Percentiles rank a stretch among this genome's conserved stretches.
These are phyloP conservation scores for Brachypalpus laphriformis DNA, from an alignment of 2,888 invertebrate species.

Conservation along the genomic window DNA sequence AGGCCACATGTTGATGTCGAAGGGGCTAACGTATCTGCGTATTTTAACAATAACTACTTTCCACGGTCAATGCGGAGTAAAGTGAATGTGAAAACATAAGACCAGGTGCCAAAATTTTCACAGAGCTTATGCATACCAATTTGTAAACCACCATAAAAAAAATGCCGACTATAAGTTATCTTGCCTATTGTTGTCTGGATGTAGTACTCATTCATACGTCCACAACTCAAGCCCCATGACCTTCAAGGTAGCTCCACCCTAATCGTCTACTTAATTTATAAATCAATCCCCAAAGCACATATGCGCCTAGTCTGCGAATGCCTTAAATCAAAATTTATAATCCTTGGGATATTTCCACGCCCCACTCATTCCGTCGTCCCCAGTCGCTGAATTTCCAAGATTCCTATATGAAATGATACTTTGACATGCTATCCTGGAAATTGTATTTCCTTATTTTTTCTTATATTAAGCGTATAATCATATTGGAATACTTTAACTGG, in stretches of 20 bases:
- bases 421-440: slow-evolving; percentile 59
- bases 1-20: no score
- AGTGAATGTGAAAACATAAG: no score
- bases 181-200: no score
- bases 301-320: background rate
- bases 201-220: no score
- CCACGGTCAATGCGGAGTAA: no score
- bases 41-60: no score
- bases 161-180: no score
- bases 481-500: slow-evolving; percentile 51
- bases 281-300: background rate
- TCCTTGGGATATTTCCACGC: background rate
- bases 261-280: background rate
- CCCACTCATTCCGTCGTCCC: background rate
- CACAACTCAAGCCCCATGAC: no score
- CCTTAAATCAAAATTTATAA: background rate
- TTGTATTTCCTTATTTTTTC: slow-evolving; percentile 33
- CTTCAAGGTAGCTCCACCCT: background rate
- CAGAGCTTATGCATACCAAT: no score
- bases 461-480: slow-evolving; percentile 57
- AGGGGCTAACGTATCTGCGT: no score
- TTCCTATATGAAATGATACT: slow-evolving; percentile 15
- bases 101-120: no score
- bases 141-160: no score
- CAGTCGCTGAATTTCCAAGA: background rate